A percentile compares a stretch with the other conserved stretches of the same genome.
These are phyloP conservation scores for Caenorhabditis wallacei DNA, from an alignment of 2,888 invertebrate species.

Conservation along the genomic window DNA sequence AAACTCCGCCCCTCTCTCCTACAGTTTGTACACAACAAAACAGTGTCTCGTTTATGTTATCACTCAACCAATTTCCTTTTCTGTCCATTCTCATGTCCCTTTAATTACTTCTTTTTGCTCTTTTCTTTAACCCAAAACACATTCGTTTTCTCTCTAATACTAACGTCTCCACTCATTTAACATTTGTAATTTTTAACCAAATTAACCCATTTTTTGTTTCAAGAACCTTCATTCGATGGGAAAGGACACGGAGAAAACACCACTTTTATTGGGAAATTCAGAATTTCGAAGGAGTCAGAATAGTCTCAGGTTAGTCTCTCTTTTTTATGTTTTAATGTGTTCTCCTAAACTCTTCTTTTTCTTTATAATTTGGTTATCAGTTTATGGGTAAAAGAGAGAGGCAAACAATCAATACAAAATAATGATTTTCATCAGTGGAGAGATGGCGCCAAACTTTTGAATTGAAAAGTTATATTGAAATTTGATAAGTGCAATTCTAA, in stretches of 20 bases:
- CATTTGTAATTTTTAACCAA: background rate
- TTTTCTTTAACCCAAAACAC: background rate
- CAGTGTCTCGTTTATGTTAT: slow-evolving; percentile 47
- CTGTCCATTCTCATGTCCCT: slow-evolving; percentile 4
- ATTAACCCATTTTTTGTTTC: background rate
- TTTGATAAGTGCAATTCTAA: background rate
- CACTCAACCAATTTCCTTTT: slow-evolving; percentile 16
- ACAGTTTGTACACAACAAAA: slow-evolving; percentile 45
- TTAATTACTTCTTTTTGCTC: slow-evolving; percentile 38
- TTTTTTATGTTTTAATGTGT: background rate
- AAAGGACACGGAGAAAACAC: slow-evolving; percentile 49
- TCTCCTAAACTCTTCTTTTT: background rate
- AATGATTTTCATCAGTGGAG: slow-evolving; percentile 12
- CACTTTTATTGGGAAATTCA: slow-evolving; percentile 26
- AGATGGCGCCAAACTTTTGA: background rate
- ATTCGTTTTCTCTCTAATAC: background rate
- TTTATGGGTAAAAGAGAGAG: slow-evolving; percentile 11
- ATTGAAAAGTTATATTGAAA: background rate
- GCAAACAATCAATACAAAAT: slow-evolving; percentile 57
- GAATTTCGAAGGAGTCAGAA: slow-evolving; percentile 18
- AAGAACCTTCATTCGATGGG: slow-evolving; percentile 33
- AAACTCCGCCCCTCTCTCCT: slow-evolving; percentile 32
- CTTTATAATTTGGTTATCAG: slow-evolving; percentile 39
- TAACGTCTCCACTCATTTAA: background rate
- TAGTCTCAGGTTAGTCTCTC: slow-evolving; percentile 25